Evolutionary conservation across 2,888 invertebrate species (phyloP), one percentile per base, ranked within the genome.

Genomic region (Bedellia somnulentella): DNA sequence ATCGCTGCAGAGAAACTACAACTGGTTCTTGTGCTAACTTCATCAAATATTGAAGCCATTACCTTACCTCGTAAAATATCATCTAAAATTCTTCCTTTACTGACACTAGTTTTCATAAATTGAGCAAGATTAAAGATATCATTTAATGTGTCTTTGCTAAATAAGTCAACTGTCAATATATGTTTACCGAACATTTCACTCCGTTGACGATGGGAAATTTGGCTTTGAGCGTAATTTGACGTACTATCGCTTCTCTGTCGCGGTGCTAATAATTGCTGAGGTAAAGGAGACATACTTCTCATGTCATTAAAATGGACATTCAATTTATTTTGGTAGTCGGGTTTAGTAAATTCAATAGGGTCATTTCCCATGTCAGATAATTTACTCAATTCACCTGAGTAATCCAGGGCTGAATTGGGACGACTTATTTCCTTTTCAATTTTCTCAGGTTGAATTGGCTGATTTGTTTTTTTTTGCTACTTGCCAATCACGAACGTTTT

Each of bases 1-100:
- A 98, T 97, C 1, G 99, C 99, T 1, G 93, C 92, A 0, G 92
- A 82, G 71, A 99, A 99, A 54, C 97, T 98, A 57, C 93, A 92
- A 45, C 89, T 87, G 0, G 99, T 99, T 36, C 99, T 80, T 0
- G 99, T 99, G 55, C 96, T 97, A 0, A 88, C 94, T 80, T 99
- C 99, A 63, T 94, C 99, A 64, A 99, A 99, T 52, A 99, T 84
- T 0, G 91, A 92, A 3, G 95, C 90, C 92, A 99, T 89, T 3
- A 97, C 80, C 76, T 94, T 95, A 23, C 96, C 96, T 57, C 85
- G 85, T 21, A 96, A 67, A 38, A 96, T 82, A 49, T 94, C 89
- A 55, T 93, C 92, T 28, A 96, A 60, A 0, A 84, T 81, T 22
- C 91, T 79, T 36, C 93, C 93, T 56, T 93, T 93, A 9, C 81